Percentiles rank a stretch among this genome's conserved stretches.
Evolutionary conservation across 2,113 vertebrate genomes (phyloP).

Genomic region (Oryzias curvinotus): DNA sequence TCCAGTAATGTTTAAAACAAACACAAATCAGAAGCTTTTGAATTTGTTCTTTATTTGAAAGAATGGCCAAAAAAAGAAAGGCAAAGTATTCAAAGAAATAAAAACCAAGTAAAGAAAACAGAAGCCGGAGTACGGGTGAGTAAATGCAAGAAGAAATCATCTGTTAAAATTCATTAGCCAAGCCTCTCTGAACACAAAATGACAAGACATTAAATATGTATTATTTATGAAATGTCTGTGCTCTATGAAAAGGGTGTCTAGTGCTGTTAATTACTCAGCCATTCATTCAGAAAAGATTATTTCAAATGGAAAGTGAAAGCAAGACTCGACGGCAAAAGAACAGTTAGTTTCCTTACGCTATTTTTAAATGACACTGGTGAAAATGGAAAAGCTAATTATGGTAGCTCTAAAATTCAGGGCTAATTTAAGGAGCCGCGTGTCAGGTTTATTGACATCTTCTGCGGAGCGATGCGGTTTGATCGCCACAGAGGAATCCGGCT

Average conservation of each 20-base stretch:
- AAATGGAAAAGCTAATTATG: slow-evolving; percentile 79
- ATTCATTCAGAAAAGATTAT: slow-evolving; percentile 82
- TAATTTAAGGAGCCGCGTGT: slow-evolving; percentile 74
- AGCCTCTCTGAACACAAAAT: slow-evolving; percentile 81
- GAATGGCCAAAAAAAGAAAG: slow-evolving; percentile 34
- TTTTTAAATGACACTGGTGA: slow-evolving; percentile 76
- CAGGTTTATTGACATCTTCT: slow-evolving; percentile 77
- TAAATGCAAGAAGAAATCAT: slow-evolving; percentile 79
- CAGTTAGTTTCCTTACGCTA: slow-evolving; percentile 68
- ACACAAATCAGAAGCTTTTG: slow-evolving; percentile 43
- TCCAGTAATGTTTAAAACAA: slow-evolving; percentile 21
- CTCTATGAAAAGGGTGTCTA: slow-evolving; percentile 76
- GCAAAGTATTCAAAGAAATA: slow-evolving; percentile 43
- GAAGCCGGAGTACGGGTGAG: slow-evolving; percentile 57
- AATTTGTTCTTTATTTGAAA: slow-evolving; percentile 37
- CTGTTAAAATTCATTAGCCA: slow-evolving; percentile 84
- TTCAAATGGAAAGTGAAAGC: slow-evolving; percentile 80
- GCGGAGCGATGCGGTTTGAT: slow-evolving; percentile 69
- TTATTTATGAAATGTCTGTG: slow-evolving; percentile 83
- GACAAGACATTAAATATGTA: slow-evolving; percentile 84
- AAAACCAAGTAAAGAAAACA: slow-evolving; percentile 40
- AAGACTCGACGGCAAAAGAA: slow-evolving; percentile 73
- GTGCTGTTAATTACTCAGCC: slow-evolving; percentile 83
- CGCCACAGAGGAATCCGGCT: slow-evolving; percentile 63
- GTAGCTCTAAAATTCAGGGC: slow-evolving; percentile 74